These are phyloP conservation scores for Anisognathus igniventris DNA, from an alignment of 2,797 vertebrate genomes.

Conservation along the genomic window DNA sequence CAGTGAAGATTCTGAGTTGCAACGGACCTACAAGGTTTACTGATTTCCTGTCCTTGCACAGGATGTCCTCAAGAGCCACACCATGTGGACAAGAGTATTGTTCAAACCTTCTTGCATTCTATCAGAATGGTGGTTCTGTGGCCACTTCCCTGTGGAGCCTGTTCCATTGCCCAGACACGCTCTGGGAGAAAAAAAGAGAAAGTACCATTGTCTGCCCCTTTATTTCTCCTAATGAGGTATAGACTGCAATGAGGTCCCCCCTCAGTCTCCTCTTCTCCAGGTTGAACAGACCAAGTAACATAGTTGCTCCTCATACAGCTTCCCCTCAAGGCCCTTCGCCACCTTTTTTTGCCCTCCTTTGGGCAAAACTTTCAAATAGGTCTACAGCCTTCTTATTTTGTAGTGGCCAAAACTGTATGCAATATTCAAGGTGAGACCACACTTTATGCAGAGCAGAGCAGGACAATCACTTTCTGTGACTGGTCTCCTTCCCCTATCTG, in stretches of 20 bases:
- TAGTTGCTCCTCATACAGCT: not conserved
- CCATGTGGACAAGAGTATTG: too few species aligned
- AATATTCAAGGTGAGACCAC: not conserved
- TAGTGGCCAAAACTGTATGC: not conserved
- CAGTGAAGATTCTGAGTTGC: not conserved
- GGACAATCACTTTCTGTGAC: not conserved
- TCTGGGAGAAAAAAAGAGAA: not conserved
- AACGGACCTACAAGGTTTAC: not conserved
- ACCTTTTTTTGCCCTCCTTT: not conserved
- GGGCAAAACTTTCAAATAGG: not conserved
- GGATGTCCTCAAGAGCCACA: not conserved
- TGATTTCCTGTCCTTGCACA: not conserved
- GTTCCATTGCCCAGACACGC: rapidly evolving
- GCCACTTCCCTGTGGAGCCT: too few species aligned
- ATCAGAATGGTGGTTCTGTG: not conserved
- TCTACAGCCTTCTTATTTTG: not conserved
- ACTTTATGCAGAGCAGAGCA: rapidly evolving
- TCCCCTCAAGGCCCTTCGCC: not conserved
- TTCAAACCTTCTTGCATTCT: not conserved
- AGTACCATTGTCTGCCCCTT: not conserved
- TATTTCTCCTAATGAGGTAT: not conserved
- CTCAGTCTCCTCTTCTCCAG: not conserved
- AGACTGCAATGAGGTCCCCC: not conserved
- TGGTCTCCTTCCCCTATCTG: not conserved
- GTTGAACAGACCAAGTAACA: not conserved